phyloP scores from a whole-genome alignment of 2,888 invertebrate species.

The Liopterus haemorrhoidalis region DNA sequence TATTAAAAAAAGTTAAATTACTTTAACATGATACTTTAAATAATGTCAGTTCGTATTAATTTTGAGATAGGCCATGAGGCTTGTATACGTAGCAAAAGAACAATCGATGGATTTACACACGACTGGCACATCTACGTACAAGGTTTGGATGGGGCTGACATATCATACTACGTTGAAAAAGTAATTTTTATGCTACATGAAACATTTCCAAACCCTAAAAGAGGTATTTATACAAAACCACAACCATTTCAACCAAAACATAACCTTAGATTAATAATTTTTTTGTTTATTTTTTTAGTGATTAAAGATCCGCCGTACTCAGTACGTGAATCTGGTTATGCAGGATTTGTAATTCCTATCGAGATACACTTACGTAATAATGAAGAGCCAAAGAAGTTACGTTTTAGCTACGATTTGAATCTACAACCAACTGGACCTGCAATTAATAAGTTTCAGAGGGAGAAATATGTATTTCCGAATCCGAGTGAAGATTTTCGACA shows the following conservation, averaged over 20 bases:
- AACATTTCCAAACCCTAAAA: conserved; percentile 85
- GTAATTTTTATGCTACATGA: conserved; percentile 86
- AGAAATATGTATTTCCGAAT: conserved; percentile 77
- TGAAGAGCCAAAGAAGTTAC: conserved; percentile 82
- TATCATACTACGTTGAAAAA: conserved; percentile 88
- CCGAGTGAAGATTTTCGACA: conserved; percentile 85
- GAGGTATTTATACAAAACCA: too few relatives aligned
- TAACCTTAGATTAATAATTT: conserved; percentile 8
- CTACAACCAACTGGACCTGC: conserved; percentile 71
- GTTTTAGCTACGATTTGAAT: conserved; percentile 78
- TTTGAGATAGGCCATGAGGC: conserved; percentile 93
- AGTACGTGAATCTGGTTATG: conserved; percentile 92
- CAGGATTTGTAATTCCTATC: conserved; percentile 84
- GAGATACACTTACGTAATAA: conserved; percentile 84
- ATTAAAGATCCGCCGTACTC: conserved; percentile 86
- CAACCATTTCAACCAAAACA: too few relatives aligned
- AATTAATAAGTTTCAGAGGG: conserved; percentile 64
- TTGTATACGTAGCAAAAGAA: conserved; percentile 69
- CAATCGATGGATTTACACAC: conserved; percentile 89
- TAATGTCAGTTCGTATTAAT: conserved; percentile 69
- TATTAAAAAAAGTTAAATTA: too few relatives aligned
- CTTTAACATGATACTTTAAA: conserved; percentile 32
- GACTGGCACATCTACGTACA: conserved; percentile 95
- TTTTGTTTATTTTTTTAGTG: conserved; percentile 54
- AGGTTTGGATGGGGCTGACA: conserved; percentile 79